Evolutionary conservation across 2,113 vertebrate genomes (phyloP), one percentile per base, ranked within the genome.

Genomic region (Nipponia nippon): DNA sequence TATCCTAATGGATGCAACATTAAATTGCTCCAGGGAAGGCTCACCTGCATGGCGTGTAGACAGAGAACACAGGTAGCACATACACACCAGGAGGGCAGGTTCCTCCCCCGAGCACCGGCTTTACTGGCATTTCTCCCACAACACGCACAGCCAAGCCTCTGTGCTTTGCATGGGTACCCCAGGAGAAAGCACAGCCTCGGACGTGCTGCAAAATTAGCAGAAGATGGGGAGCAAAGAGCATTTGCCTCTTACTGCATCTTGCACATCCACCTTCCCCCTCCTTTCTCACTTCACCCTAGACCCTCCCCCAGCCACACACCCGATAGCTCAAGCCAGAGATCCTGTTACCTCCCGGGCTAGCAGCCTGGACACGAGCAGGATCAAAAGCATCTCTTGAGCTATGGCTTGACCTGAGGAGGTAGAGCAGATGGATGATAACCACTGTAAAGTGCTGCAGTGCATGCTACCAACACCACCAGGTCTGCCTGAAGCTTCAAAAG

Each of bases 41-140:
- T 65, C 1, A 1, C 11, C 42, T n/a, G 14, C 25, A 4, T 2
- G 2, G 19, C 11, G 18, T 0, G 2, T 3, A 7, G 6, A 7
- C 11, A 10, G 16, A 56, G 36, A 71, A 7, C 8, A 9, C 3
- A 4, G 30, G 29, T 9, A 55, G 29, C 36, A 47, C 47, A 2
- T 4, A 9, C 8, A 3, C 22, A 22, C 13, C 2, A 1, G 25
- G 49, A 58, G 22, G 8, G 16, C 46, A 6, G 12, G 11, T 47
- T 62, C 18, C 26, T 34, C 27, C 69, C 61, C 40, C 1, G 0
- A 50, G 30, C 62, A 10, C 26, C 13, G 22, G 5, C 4, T 61
- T 82, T 25, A 14, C 63, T 30, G 22, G 27, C 10, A 6, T 70
- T 76, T 42, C 17, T 34, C 42, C n/a, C 16, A 11, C n/a, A 44